Evolutionary conservation across 1,140 invertebrate species (phyloP), one percentile per base, ranked within the genome.

Genomic region (Drosophila repleta): DNA sequence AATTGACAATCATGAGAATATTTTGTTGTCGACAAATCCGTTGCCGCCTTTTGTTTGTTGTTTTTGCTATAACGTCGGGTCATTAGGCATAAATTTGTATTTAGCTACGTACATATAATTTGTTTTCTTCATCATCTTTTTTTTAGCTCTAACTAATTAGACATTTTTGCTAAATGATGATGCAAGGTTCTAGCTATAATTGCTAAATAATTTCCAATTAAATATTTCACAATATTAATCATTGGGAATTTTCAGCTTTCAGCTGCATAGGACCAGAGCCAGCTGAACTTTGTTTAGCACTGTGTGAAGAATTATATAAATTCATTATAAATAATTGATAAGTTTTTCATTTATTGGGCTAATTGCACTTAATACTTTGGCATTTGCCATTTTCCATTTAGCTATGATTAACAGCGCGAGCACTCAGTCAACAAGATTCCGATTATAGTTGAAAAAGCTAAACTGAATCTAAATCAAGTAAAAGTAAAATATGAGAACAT

Each of bases 1-100:
- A 64, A 81, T 78, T 82, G 82, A 87, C 82, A 87, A 65, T 52
- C 82, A 68, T 87, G 82, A 85, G 82, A 85, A 87, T 82, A 35
- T 82, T 76, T 79, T 83, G 67, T 75, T 65, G 75, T 83, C 79
- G 74, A 73, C 78, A 72, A 72, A 81, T 81, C 62, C 67, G 79
- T 74, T 53, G 49, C 65, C 63, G 55, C 52, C 67, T 75, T 66
- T 78, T 35, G 72, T 65, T 52, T 29, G 29, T 29, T 29, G 1
- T 17, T 43, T 0, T 41, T 60, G 11, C 41, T 43, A 52, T 55
- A 24, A 46, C 61, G 66, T 63, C 79, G 66, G 55, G n/a, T 70
- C 68, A 84, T 79, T 79, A 79, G 53, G 61, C 65, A 65, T 76
- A 43, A 43, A 43, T 43, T 15, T 43, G 5, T 3, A 17, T 41